Conservation (phyloP, 2,888 invertebrate species). For the Rhagium mordax region DNA sequence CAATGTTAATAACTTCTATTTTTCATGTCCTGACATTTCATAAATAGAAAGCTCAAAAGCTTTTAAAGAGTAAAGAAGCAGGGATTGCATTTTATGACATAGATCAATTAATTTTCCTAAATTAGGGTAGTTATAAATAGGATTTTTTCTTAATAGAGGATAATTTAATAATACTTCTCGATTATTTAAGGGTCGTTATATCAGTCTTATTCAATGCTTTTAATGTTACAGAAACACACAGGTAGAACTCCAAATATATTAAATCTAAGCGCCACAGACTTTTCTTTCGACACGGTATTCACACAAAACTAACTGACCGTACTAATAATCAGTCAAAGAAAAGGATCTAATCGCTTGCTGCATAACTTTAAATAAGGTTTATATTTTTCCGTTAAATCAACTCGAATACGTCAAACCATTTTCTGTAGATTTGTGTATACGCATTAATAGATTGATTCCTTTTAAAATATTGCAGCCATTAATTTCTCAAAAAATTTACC, state of each 20-base stretch:
- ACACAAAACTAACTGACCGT: slow-evolving; percentile 57
- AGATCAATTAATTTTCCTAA: slow-evolving; percentile 25
- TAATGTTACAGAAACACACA: slow-evolving; percentile 31
- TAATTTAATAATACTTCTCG: slow-evolving; percentile 28
- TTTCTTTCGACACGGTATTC: slow-evolving; percentile 60
- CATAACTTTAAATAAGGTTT: slow-evolving; percentile 27
- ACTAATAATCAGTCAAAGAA: slow-evolving; percentile 53
- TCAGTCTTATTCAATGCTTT: slow-evolving; percentile 1
- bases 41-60: neutral
- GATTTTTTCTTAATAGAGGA: slow-evolving; percentile 10
- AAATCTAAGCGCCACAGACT: slow-evolving; percentile 55
- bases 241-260: slow-evolving; percentile 36
- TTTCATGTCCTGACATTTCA: slow-evolving; percentile 49
- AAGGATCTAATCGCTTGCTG: slow-evolving; percentile 33
- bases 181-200: slow-evolving; percentile 41
- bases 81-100: slow-evolving; percentile 9
- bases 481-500: neutral
- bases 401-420: slow-evolving; percentile 20
- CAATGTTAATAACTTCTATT: slow-evolving; percentile 51
- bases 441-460: neutral
- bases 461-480: neutral
- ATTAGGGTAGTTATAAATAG: slow-evolving; percentile 9
- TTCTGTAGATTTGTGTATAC: slow-evolving; percentile 10
- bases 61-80: neutral
- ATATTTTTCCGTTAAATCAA: slow-evolving; percentile 27